Conservation (phyloP, 2,797 vertebrate genomes). For the Trachops cirrhosus region DNA sequence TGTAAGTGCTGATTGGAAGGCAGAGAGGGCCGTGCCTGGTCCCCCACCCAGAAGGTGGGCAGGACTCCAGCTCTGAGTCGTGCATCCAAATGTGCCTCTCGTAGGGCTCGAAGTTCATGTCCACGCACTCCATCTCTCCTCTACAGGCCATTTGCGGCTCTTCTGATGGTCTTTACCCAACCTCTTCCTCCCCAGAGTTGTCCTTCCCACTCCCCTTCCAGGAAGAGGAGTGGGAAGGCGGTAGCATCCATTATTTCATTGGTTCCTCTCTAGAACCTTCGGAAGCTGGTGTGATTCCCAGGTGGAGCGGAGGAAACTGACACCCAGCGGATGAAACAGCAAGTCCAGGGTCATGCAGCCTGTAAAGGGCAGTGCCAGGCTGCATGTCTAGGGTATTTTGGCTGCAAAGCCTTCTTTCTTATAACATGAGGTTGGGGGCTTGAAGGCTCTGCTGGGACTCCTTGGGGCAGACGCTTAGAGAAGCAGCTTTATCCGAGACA, state of each 20-base stretch:
- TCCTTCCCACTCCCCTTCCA: neutral
- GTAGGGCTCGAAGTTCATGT: neutral
- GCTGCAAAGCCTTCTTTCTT: neutral
- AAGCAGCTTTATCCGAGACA: neutral
- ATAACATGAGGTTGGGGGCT: rapidly evolving
- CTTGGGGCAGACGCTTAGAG: neutral
- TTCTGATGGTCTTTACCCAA: neutral
- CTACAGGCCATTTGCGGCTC: rapidly evolving
- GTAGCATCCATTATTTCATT: too few relatives aligned
- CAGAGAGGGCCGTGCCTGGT: neutral
- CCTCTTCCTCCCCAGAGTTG: neutral
- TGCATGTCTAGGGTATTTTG: rapidly evolving
- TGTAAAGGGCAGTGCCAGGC: neutral
- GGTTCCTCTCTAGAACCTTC: neutral
- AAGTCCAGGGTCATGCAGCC: too few relatives aligned
- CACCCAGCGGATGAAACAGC: too few relatives aligned
- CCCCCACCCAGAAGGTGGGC: rapidly evolving
- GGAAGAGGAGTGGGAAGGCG: neutral
- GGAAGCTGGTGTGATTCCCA: neutral
- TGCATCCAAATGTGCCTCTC: neutral
- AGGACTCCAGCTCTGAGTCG: neutral
- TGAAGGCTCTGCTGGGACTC: too few relatives aligned
- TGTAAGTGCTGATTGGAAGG: too few relatives aligned
- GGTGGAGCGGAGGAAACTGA: neutral
- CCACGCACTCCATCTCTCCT: neutral